phyloP scores from a whole-genome alignment of 2,113 vertebrate genomes.

The Chionis minor region DNA sequence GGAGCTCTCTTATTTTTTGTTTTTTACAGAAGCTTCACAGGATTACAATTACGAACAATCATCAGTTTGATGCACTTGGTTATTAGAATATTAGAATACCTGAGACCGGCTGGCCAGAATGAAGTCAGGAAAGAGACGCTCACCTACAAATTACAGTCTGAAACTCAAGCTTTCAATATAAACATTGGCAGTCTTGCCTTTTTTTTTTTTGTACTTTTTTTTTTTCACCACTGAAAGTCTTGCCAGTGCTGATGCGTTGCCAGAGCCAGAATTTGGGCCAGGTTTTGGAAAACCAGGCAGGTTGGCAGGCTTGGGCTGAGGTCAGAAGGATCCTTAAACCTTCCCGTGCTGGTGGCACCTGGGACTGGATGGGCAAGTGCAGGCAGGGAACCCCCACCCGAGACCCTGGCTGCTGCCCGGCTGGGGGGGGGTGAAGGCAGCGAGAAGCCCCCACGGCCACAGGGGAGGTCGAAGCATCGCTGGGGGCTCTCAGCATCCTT shows the following conservation, averaged over 20 bases:
- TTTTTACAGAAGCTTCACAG: not conserved
- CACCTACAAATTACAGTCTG: not conserved
- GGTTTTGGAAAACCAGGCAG: not conserved
- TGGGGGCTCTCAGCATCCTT: not conserved
- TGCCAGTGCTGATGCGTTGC: not conserved
- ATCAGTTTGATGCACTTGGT: not conserved
- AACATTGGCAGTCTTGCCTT: not conserved
- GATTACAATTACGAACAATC: not conserved
- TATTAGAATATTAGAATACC: not conserved
- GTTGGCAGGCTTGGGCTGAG: not conserved
- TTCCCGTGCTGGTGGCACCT: rapidly evolving
- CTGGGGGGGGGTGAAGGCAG: not conserved
- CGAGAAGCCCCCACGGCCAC: not conserved
- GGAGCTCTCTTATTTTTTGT: not conserved
- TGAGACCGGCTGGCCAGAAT: not conserved
- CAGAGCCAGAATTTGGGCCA: not conserved
- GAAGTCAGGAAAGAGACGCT: not conserved
- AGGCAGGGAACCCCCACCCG: not conserved
- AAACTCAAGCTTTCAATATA: not conserved
- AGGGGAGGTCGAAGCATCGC: not conserved
- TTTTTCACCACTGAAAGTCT: not conserved
- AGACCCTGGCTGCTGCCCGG: not conserved
- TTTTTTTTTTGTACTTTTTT: not conserved
- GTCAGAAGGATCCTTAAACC: not conserved
- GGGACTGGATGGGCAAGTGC: rapidly evolving